Percentiles rank a stretch among this genome's conserved stretches.
phyloP scores from a whole-genome alignment of 2,888 invertebrate genomes.

The Dasysyrphus albostriatus region DNA sequence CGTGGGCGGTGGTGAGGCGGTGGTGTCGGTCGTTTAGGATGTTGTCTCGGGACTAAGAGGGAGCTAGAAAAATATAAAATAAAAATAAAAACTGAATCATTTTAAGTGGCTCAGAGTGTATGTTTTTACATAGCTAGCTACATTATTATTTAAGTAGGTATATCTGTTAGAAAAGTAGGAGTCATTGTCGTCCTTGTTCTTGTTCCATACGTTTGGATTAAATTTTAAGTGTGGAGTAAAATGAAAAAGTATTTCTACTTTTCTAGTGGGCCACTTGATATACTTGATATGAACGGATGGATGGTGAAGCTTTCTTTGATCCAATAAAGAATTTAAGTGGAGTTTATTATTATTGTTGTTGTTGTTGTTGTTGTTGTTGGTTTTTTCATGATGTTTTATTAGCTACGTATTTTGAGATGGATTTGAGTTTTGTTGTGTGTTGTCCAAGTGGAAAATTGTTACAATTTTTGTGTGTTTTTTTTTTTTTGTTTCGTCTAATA shows the following conservation, averaged over 20 bases:
- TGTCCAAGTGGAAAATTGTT: neutral
- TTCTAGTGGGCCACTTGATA: constrained; percentile 28
- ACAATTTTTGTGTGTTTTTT: neutral
- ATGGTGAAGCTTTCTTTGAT: constrained; percentile 64
- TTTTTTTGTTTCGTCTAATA: neutral
- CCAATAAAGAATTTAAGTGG: constrained; percentile 46
- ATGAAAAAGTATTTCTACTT: constrained; percentile 50
- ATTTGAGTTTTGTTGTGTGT: neutral
- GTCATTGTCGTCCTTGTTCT: constrained; percentile 19
- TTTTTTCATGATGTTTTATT: neutral
- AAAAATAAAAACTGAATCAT: constrained; percentile 21
- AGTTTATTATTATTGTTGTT: constrained; percentile 25
- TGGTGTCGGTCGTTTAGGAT: neutral
- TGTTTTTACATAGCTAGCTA: neutral
- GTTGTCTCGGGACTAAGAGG: neutral
- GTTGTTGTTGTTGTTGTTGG: constrained; percentile 13
- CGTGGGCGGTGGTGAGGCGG: too few relatives aligned
- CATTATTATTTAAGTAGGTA: neutral
- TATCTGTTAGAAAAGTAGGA: neutral
- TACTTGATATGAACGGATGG: constrained; percentile 15
- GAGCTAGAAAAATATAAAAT: neutral
- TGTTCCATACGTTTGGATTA: constrained; percentile 42
- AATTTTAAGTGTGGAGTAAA: constrained; percentile 44
- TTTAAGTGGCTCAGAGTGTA: constrained; percentile 21
- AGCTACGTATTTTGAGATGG: neutral